Conservation (phyloP, 2,113 vertebrate species). For the Australoheros scitulus region DNA sequence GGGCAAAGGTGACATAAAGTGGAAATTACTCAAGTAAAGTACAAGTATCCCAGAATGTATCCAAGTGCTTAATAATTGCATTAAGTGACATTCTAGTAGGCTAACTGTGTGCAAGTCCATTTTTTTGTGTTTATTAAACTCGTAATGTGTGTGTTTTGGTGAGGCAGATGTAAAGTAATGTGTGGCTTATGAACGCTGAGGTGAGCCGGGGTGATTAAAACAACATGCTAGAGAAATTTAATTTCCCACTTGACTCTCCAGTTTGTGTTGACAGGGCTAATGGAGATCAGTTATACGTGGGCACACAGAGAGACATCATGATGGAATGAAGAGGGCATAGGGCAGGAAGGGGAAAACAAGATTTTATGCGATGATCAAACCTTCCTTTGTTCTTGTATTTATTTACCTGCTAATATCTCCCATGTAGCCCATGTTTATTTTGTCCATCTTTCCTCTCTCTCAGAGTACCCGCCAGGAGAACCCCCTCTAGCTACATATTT, state of each 20-base stretch:
- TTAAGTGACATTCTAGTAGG: no score
- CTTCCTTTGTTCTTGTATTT: conserved; percentile 34
- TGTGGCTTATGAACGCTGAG: conserved; percentile 65
- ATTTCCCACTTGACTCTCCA: conserved; percentile 74
- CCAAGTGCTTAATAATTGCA: no score
- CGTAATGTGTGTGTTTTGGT: background rate
- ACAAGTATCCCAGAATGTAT: no score
- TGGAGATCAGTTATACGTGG: conserved; percentile 58
- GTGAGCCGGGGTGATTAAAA: background rate
- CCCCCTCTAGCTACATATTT: conserved; percentile 22
- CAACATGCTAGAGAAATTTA: conserved; percentile 30
- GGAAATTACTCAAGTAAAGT: no score
- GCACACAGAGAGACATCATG: background rate
- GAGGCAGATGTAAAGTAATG: conserved; percentile 29
- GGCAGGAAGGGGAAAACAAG: background rate
- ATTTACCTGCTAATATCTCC: conserved; percentile 6
- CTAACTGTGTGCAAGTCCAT: background rate
- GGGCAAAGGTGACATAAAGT: no score
- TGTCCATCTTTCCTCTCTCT: background rate
- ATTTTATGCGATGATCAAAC: background rate
- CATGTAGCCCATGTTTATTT: background rate
- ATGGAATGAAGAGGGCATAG: background rate
- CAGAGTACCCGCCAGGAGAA: background rate
- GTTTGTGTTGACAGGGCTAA: conserved; percentile 53
- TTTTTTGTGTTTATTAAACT: background rate